Percentiles rank a stretch among this genome's conserved stretches.
Evolutionary conservation across 2,797 vertebrate genomes (phyloP).

Genomic region (Gallinago stenura): DNA sequence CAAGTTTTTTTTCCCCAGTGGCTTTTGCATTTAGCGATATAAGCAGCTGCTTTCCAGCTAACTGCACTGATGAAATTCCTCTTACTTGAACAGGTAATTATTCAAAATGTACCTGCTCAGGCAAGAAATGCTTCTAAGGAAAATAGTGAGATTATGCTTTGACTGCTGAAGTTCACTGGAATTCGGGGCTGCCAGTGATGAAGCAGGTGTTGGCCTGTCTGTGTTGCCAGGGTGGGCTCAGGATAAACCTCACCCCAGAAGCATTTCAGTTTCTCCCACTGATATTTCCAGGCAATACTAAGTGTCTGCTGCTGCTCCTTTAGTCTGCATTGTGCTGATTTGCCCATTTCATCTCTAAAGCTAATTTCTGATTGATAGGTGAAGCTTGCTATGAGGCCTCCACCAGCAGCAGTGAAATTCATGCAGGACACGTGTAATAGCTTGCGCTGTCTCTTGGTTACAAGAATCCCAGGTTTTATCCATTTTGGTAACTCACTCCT

Average conservation of each 20-base stretch:
- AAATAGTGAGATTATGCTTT: background rate
- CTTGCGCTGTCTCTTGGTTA: background rate
- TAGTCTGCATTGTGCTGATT: background rate
- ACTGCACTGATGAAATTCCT: background rate
- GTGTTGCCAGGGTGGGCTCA: rapidly evolving
- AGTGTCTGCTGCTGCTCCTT: background rate
- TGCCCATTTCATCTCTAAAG: background rate
- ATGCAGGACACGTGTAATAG: background rate
- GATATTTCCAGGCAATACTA: background rate
- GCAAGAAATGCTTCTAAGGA: background rate
- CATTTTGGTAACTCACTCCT: background rate
- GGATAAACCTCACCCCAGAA: background rate
- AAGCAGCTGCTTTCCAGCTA: background rate
- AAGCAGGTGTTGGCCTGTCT: rapidly evolving
- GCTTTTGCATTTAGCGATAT: background rate
- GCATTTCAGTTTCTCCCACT: background rate
- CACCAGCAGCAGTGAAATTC: background rate
- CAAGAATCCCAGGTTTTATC: background rate
- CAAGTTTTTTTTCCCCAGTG: background rate
- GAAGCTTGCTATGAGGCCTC: background rate
- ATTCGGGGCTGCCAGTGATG: background rate
- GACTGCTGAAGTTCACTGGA: background rate
- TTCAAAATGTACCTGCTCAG: background rate
- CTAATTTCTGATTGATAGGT: background rate
- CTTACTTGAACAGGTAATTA: background rate